Percentiles rank a stretch among this genome's conserved stretches.
Evolutionary conservation across 2,888 invertebrate genomes (phyloP).

Genomic region (Abscondita cerata): DNA sequence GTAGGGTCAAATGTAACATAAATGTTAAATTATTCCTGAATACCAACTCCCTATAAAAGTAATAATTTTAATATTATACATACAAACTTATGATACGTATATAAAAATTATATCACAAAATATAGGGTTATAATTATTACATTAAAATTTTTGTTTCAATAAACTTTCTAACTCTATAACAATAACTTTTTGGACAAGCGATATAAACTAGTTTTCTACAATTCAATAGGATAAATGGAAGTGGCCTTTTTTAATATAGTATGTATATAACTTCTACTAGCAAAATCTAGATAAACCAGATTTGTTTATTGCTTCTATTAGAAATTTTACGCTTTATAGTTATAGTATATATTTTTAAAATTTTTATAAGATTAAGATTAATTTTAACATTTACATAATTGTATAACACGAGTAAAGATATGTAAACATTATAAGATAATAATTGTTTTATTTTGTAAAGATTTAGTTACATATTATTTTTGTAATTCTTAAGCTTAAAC

Average conservation of each 20-base stretch:
- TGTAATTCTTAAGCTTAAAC: too few relatives aligned
- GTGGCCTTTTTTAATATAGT: constrained; percentile 23
- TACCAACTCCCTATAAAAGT: too few relatives aligned
- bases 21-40: too few relatives aligned
- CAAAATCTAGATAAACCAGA: constrained; percentile 18
- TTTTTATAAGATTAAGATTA: background rate
- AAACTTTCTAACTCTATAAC: constrained; percentile 21
- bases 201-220: constrained; percentile 16
- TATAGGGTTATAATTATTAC: constrained; percentile 22
- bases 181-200: constrained; percentile 26
- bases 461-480: too few relatives aligned
- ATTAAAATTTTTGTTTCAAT: constrained; percentile 10
- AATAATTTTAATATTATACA: too few relatives aligned
- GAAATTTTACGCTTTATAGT: constrained; percentile 9
- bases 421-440: too few relatives aligned
- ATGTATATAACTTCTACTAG: constrained; percentile 16
- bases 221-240: constrained; percentile 27
- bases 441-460: too few relatives aligned
- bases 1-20: too few relatives aligned
- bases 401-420: too few relatives aligned
- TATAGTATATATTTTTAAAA: constrained; percentile 3
- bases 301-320: constrained; percentile 27
- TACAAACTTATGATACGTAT: constrained; percentile 13
- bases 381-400: too few relatives aligned
- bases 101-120: constrained; percentile 30